Conservation (phyloP, 2,888 invertebrate genomes). For the Reticulitermes lucifugus region DNA sequence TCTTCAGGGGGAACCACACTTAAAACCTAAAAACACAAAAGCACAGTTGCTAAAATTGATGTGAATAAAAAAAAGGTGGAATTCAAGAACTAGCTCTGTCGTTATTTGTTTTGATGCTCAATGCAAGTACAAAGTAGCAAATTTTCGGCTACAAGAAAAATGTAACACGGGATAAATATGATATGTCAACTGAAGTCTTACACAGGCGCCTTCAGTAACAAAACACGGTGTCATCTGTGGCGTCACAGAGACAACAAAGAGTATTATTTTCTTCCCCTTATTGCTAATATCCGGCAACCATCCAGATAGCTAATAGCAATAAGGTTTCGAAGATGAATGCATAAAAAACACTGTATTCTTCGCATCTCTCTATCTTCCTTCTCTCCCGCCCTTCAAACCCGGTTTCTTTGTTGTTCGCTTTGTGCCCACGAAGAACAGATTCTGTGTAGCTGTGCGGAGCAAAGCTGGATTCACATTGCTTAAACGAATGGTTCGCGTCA, state of each 20-base stretch:
- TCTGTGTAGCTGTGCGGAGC: not conserved
- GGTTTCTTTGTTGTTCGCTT: slow-evolving; percentile 20
- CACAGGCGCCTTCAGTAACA: too few relatives aligned
- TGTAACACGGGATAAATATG: too few relatives aligned
- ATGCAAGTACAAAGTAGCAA: too few relatives aligned
- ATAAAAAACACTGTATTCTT: not conserved
- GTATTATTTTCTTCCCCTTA: not conserved
- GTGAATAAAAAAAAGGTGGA: too few relatives aligned
- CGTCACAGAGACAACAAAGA: not conserved
- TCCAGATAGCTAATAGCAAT: slow-evolving; percentile 31
- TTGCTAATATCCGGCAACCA: slow-evolving; percentile 10
- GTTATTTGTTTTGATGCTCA: too few relatives aligned
- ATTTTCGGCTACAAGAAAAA: too few relatives aligned
- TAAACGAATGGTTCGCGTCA: too few relatives aligned
- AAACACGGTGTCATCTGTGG: not conserved
- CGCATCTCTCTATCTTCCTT: not conserved
- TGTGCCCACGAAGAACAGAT: slow-evolving; percentile 22
- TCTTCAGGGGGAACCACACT: too few relatives aligned
- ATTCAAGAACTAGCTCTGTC: too few relatives aligned
- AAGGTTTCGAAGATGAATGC: slow-evolving; percentile 7
- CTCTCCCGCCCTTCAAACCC: not conserved
- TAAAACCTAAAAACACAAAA: too few relatives aligned
- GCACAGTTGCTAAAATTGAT: too few relatives aligned
- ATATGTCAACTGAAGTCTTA: too few relatives aligned
- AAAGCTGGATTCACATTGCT: slow-evolving; percentile 2